A percentile compares a stretch with the other conserved stretches of the same genome.
These are phyloP conservation scores for Coenonympha glycerion DNA, from an alignment of 2,888 invertebrate species.

Conservation along the genomic window DNA sequence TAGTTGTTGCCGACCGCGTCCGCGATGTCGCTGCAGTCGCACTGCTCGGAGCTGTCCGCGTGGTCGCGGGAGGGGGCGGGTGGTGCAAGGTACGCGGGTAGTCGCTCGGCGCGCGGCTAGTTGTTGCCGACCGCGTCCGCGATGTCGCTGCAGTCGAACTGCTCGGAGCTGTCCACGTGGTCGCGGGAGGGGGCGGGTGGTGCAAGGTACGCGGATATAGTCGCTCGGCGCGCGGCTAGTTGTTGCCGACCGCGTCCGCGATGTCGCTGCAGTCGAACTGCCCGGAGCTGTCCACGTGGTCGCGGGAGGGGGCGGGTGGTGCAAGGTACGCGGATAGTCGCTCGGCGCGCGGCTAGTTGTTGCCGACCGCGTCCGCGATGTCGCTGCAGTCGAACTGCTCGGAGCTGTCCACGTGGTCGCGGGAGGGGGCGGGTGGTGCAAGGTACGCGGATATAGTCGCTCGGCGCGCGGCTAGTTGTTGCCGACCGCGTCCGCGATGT, in stretches of 20 bases:
- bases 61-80: constrained; percentile 73
- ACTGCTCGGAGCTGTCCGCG: constrained; percentile 78
- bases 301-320: constrained; percentile 59
- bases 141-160: constrained; percentile 65
- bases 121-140: constrained; percentile 58
- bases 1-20: constrained; percentile 62
- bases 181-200: constrained; percentile 65
- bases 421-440: constrained; percentile 42
- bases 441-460: no score
- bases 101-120: no score
- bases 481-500: constrained; percentile 55
- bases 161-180: constrained; percentile 79
- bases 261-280: constrained; percentile 67
- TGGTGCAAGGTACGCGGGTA: no score
- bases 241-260: constrained; percentile 55
- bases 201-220: no score
- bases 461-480: no score
- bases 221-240: no score
- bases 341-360: no score
- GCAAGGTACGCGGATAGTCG: no score
- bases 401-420: constrained; percentile 81
- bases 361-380: constrained; percentile 53
- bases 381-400: constrained; percentile 69
- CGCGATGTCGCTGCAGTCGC: constrained; percentile 63
- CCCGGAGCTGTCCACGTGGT: constrained; percentile 79